These are phyloP conservation scores for Xestobium rufovillosum DNA, from an alignment of 2,888 invertebrate species.

Conservation along the genomic window DNA sequence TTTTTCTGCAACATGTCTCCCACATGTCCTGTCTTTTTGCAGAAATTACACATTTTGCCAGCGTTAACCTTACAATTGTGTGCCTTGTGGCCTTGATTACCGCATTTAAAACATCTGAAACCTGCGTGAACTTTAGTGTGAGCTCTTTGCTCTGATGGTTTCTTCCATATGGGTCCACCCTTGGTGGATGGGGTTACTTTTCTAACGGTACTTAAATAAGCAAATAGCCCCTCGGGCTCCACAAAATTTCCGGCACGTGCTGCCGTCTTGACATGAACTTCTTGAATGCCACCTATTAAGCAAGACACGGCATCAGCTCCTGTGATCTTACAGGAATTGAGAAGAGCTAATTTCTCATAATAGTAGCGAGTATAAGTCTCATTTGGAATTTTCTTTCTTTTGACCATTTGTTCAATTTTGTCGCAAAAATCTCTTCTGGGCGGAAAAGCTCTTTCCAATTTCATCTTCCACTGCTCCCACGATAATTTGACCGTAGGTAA, in stretches of 20 bases:
- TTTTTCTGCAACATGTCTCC: too few species aligned
- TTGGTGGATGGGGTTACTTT: too few species aligned
- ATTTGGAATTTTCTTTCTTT: constrained; percentile 8
- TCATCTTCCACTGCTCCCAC: constrained; percentile 24
- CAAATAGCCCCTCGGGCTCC: constrained; percentile 13
- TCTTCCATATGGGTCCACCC: too few species aligned
- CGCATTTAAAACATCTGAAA: too few species aligned
- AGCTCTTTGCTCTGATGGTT: too few species aligned
- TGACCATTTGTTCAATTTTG: constrained; percentile 9
- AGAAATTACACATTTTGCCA: too few species aligned
- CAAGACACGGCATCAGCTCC: constrained; percentile 21
- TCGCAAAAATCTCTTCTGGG: constrained; percentile 11
- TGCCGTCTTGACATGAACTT: constrained; percentile 12
- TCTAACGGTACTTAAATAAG: constrained; percentile 10
- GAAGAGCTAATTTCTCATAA: constrained; percentile 18
- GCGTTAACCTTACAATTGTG: too few species aligned
- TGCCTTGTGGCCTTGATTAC: too few species aligned
- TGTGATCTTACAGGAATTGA: constrained; percentile 16
- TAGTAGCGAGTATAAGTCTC: constrained; percentile 18
- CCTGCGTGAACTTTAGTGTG: too few species aligned
- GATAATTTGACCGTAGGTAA: constrained; percentile 15
- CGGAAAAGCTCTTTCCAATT: constrained; percentile 20
- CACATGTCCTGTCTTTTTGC: too few species aligned
- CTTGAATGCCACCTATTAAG: constrained; percentile 20
- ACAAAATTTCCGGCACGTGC: constrained; percentile 15